Evolutionary conservation across 2,797 vertebrate genomes (phyloP), one percentile per base, ranked within the genome.

Genomic region (Sebastes iracundus): DNA sequence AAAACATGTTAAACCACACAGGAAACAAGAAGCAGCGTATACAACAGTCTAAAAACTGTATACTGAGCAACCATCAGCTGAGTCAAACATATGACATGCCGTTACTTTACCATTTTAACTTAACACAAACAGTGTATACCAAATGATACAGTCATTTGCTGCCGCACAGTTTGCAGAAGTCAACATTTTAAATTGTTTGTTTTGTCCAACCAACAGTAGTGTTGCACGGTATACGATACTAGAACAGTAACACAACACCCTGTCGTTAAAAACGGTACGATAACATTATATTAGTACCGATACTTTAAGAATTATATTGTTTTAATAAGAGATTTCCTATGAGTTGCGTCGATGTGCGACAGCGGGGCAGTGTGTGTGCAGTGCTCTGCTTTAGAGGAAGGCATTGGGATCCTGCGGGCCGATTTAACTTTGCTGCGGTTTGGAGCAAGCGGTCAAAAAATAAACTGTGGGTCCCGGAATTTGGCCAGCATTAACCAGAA

Each of bases 1-100:
- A 33, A 84, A 59, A 9, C 56, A 72, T 42, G 63, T 67, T 74
- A 27, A 89, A 90, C 91, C 92, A 85, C 93, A 92, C 87, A 92
- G 93, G 92, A 94, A 94, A 80, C 69, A 25, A 75, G 69, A 64
- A 5, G 53, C 20, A 65, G 42, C 30, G 28, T n/a, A 71, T 18
- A 71, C 30, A 66, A 55, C 70, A 72, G 72, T 5, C 27, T 59
- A 68, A 82, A 46, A 72, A 56, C 18, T 78, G 30, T 23, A 53
- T 8, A 58, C 38, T 18, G 12, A 58, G 18, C 27, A n/a, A 33
- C 32, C 2, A 42, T 23, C 27, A 71, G 53, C 10, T 11, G n/a
- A 30, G 25, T 66, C 0, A n/a, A 74, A 72, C 9, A 75, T 58
- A 35, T 42, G 35, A 63, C 10, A 12, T n/a, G 6, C 6, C 10